A percentile compares a stretch with the other conserved stretches of the same genome.
phyloP scores from a whole-genome alignment of 2,113 vertebrate genomes.

The Nesoenas mayeri region DNA sequence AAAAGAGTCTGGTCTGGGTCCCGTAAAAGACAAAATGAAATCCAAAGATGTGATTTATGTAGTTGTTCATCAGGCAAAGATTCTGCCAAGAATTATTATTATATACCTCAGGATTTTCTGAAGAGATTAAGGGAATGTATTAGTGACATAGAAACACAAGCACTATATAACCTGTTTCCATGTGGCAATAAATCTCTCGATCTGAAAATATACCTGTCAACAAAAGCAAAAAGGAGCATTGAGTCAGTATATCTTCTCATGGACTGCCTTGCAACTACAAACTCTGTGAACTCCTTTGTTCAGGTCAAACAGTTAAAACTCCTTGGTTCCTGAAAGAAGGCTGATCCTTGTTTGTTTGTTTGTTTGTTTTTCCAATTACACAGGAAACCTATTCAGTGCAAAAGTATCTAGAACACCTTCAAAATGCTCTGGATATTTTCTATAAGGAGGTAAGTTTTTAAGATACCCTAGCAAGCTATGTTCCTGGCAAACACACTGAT shows the following conservation, averaged over 20 bases:
- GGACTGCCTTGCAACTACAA: not conserved
- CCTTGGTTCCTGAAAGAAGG: not conserved
- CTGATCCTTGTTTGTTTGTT: not conserved
- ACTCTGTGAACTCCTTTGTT: not conserved
- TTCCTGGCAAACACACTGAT: slow-evolving; percentile 9
- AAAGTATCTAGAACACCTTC: slow-evolving; percentile 82
- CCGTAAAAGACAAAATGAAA: not conserved
- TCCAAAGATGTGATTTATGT: not conserved
- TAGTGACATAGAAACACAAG: not conserved
- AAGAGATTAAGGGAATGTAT: not conserved
- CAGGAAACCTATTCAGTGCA: slow-evolving; percentile 77
- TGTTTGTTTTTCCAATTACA: not conserved
- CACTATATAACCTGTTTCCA: not conserved
- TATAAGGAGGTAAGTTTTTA: slow-evolving; percentile 82
- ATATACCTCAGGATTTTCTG: not conserved
- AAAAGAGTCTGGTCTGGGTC: not conserved
- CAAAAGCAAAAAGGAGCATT: not conserved
- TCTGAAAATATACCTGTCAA: not conserved
- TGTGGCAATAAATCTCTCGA: not conserved
- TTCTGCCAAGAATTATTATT: not conserved
- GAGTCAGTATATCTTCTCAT: not conserved
- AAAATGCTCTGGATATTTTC: slow-evolving; percentile 83
- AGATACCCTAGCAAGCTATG: slow-evolving; percentile 6
- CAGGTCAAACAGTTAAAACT: not conserved
- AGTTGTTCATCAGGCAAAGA: not conserved